These are phyloP conservation scores for Amniataba percoides DNA, from an alignment of 2,797 vertebrate species.

Conservation along the genomic window DNA sequence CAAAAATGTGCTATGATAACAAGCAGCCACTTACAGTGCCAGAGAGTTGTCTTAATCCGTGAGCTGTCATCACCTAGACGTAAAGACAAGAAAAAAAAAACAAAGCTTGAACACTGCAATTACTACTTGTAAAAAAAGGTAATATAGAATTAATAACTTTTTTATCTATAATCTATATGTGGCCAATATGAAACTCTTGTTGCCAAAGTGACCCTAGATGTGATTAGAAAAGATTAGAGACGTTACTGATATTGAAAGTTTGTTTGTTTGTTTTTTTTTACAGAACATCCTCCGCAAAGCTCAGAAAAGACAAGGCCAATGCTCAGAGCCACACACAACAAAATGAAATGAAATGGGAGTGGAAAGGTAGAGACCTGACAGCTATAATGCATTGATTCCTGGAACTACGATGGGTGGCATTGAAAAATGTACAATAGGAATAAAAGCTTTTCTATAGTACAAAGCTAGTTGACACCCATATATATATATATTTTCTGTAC, in stretches of 20 bases:
- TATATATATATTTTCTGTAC: background rate
- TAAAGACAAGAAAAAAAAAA: slow-evolving; percentile 48
- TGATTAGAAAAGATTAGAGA: slow-evolving; percentile 29
- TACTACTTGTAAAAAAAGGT: slow-evolving; percentile 14
- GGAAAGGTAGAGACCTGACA: slow-evolving; percentile 9
- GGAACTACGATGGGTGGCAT: background rate
- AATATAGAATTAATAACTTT: background rate
- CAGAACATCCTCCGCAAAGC: background rate
- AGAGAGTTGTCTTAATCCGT: slow-evolving; percentile 85
- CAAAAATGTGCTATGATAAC: slow-evolving; percentile 28
- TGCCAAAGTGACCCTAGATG: background rate
- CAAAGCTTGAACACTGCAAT: slow-evolving; percentile 39
- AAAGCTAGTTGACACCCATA: background rate
- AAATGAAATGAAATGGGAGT: slow-evolving; percentile 19
- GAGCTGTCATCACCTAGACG: slow-evolving; percentile 85
- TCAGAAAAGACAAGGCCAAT: slow-evolving; percentile 6
- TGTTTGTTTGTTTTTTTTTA: slow-evolving; percentile 10
- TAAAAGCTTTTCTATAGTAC: slow-evolving; percentile 12
- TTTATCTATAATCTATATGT: background rate
- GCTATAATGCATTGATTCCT: slow-evolving; percentile 3
- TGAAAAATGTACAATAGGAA: background rate
- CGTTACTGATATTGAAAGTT: background rate
- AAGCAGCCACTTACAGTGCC: slow-evolving; percentile 80
- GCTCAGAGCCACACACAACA: background rate
- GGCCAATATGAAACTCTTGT: background rate